Base-by-base conservation (phyloP, 1,140 invertebrate genomes). In the Liolophura sinensis region DNA sequence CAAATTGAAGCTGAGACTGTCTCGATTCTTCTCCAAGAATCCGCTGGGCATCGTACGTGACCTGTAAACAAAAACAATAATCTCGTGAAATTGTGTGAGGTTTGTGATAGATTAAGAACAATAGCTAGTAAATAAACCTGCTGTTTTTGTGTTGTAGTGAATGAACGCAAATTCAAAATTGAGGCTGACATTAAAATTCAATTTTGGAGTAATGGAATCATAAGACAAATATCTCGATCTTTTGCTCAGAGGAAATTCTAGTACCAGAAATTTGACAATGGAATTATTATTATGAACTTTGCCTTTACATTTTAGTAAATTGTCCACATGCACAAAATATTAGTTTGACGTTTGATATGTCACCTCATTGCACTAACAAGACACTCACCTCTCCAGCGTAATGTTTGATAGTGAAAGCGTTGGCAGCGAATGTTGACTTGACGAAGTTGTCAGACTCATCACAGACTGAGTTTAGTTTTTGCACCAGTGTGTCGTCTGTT, bases 401-500 rank as follows among this genome's bases (percentile, higher is more conserved):
- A 49, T 79, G 77, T 18, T 62, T 31, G 16, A 79, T 67, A 14
- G 68, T 69, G 56, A 79, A 79, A 7, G 73, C 68, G 20, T 72
- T 62, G n/a, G 73, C 73, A 24, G 62, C 69, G 15, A 69, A 61
- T 56, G 73, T 75, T 0, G 75, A 71, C 60, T 73, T 77, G 54
- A 68, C 67, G 52, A 72, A 73, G 0, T 70, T 27, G 14, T 66
- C 65, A 16, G 61, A 25, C 50, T 75, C 73, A 9, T 24, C 51
- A 56, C 72, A 70, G 27, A 73, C 62, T 24, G 59, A 66, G 88
- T 93, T 94, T 88, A 99, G 88, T 86, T 97, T 98, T 79, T 95
- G 93, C 80, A 94, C 78, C 86, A 98, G 96, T 77, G 94, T 96
- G 86, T 91, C 91, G 84, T 99, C 96, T 72, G 95, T 73, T 14